Base-by-base conservation (phyloP, 30 jellyfish, hydroid and myxozoan genomes). In the Turritopsis rubra region DNA sequence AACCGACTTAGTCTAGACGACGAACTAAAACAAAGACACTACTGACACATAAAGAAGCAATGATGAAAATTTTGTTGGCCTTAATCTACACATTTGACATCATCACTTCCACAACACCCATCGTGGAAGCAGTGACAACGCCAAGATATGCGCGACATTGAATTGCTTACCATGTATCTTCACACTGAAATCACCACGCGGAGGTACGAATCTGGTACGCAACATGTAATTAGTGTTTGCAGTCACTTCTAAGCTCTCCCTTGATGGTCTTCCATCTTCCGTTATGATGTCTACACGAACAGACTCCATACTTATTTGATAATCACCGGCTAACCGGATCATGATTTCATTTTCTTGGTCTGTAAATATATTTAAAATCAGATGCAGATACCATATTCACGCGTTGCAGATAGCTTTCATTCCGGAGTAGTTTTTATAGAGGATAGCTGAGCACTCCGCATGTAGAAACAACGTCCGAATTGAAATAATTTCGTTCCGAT, bases 201-300 rank as follows among this genome's bases (percentile, higher is more conserved):
- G 95, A 22, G 95, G 86, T 75, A 22, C 79, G 53, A 87, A 71
- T 16, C 53, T 31, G 20, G 90, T 85, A 4, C 77, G 85, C 66
- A 87, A 75, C 27, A 73, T 65, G 4, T 81, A 75, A 1, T 72
- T 77, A 0, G 84, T 1, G 29, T 75, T 87, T 8, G 74, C 70
- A 13, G 72, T 27, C 29, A 84, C 79, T 27, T 30, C 65, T 27
- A 74, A 20, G 75, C 68, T 71, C 23, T 66, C 52, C 17, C 52
- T 66, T 13, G 82, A 28, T 8, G 30, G 20, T 25, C 52, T 31
- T 31, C 95, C 95, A 26, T 65, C 75, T 16, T 81, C 84, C 72
- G 52, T 54, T 19, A 68, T 31, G 29, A 87, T 7, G 31, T 65
- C 79, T 22, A 65, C 79, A 8, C 75, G 26, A 83, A 87, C 23